phyloP scores from a whole-genome alignment of 2,113 vertebrate genomes.

The Pluvianellus socialis region DNA sequence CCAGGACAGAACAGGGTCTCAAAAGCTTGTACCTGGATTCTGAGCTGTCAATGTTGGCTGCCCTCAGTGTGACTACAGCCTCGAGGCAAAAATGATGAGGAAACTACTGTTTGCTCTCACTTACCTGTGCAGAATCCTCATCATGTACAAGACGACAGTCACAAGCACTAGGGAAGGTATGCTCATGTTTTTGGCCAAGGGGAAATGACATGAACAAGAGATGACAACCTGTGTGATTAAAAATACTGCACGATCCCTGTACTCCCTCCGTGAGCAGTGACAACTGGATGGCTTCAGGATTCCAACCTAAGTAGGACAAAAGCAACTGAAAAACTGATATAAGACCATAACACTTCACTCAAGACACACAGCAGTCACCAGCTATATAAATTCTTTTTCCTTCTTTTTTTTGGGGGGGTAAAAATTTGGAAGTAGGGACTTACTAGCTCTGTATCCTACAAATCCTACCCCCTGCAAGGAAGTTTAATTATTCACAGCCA shows the following conservation, averaged over 20 bases:
- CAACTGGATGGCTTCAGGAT: neutral
- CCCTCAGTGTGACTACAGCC: neutral
- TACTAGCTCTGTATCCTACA: neutral
- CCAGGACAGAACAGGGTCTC: neutral
- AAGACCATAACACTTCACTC: neutral
- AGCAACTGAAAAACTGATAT: neutral
- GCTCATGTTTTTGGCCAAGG: neutral
- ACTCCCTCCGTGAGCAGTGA: neutral
- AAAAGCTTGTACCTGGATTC: neutral
- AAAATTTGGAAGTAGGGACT: neutral
- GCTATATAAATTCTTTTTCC: accelerated
- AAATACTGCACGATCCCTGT: neutral
- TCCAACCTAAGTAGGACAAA: neutral
- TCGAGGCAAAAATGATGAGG: neutral
- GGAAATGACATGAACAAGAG: neutral
- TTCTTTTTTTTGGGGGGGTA: too few species aligned
- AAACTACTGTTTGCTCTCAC: neutral
- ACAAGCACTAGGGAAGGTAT: neutral
- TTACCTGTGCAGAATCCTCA: neutral
- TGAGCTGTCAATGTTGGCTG: neutral
- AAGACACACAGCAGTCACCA: neutral
- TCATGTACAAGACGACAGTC: neutral
- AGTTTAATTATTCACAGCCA: neutral
- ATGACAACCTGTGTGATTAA: neutral
- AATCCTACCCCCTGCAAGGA: neutral